Evolutionary conservation across 2,888 invertebrate genomes (phyloP).

Genomic region (Caenorhabditis angaria): DNA sequence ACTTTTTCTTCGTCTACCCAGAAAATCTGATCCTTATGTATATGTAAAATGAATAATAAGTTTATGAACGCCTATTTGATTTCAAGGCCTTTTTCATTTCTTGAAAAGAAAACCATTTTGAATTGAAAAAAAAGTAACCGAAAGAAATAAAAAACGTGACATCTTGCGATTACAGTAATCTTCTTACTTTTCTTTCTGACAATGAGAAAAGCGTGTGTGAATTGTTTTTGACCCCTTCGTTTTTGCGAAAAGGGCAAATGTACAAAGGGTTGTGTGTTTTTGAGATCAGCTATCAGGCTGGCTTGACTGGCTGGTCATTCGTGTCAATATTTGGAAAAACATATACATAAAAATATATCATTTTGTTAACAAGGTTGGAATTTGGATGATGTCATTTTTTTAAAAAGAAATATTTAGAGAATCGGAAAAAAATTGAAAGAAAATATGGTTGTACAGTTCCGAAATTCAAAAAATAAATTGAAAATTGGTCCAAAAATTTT

Average conservation of each 20-base stretch:
- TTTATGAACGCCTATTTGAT: constrained; percentile 2
- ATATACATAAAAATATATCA: neutral
- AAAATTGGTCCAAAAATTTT: too few species aligned
- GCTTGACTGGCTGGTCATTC: neutral
- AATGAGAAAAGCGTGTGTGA: neutral
- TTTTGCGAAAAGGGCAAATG: neutral
- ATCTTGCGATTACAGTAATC: neutral
- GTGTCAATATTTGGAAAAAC: neutral
- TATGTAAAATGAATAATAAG: neutral
- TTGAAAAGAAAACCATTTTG: neutral
- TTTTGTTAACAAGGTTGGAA: too few species aligned
- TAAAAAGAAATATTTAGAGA: too few species aligned
- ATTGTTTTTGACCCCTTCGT: neutral
- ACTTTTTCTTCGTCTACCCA: too few species aligned
- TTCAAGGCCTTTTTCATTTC: neutral
- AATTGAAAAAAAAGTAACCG: neutral
- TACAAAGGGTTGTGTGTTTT: neutral
- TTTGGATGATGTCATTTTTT: too few species aligned
- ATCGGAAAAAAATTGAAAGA: too few species aligned
- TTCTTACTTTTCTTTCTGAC: neutral
- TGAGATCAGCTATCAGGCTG: constrained; percentile 2
- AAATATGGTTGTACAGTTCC: too few species aligned
- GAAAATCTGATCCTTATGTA: neutral
- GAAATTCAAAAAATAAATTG: too few species aligned
- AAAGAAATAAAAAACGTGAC: constrained; percentile 7